Evolutionary conservation across 2,797 vertebrate genomes (phyloP), one percentile per base, ranked within the genome.

Genomic region (Lagocephalus sceleratus): DNA sequence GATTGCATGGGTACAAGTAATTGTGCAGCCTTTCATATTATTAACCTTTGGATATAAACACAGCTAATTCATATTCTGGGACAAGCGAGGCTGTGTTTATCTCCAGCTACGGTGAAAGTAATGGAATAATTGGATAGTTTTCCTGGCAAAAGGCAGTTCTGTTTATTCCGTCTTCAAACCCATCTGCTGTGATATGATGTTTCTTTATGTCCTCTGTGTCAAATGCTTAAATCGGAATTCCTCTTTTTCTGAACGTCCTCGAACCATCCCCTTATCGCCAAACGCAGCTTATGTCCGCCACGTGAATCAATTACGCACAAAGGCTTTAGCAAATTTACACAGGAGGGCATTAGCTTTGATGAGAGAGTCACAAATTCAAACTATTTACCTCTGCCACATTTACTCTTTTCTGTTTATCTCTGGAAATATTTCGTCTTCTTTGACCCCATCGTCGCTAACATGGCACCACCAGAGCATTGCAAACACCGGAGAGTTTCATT

Each of bases 281-380:
- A 81, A 75, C 60, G 59, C 68, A 77, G 85, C 72, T 81, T 76
- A 81, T 82, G 79, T 78, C 65, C 64, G 68, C 47, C 57, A 39
- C n/a, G 39, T 11, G 54, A 87, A 87, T 89, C 80, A 87, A 85
- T 89, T 88, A 84, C 61, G 1, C 63, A 65, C 62, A 77, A 82
- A 78, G 76, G 82, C 66, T 65, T 78, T 47, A 56, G 76, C 68
- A 83, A 82, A 85, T 86, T 80, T 87, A 79, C 78, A 81, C 75
- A 77, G 77, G 50, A 20, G 54, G 57, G 65, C 63, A 72, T 85
- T 80, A 77, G 71, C 67, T 82, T 76, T 78, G 80, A 87, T 67
- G 68, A 85, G 64, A 67, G 54, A 76, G 61, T 49, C 58, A 75
- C 67, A 63, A 70, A 76, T 70, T 68, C 69, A 68, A 74, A 71